Evolutionary conservation across 2,797 vertebrate species (phyloP).

Genomic region (Xiphorhynchus erythropygius): DNA sequence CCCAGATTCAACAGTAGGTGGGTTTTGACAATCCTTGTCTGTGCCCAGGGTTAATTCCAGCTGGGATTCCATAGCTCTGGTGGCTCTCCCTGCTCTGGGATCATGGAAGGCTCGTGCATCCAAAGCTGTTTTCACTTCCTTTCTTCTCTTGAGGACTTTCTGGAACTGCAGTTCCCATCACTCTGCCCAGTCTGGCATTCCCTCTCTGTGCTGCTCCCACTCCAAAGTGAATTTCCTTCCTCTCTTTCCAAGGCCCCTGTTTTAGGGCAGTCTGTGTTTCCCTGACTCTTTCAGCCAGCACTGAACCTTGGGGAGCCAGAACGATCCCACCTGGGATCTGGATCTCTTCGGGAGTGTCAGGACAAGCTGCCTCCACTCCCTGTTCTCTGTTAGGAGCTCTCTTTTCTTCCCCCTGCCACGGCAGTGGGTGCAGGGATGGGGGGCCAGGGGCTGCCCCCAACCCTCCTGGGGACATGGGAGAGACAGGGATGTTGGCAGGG

Average conservation of each 20-base stretch:
- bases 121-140: not conserved
- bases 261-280: not conserved
- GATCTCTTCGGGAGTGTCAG: not conserved
- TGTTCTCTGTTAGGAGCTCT: accelerated
- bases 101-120: not conserved
- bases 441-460: not conserved
- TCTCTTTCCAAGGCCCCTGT: not conserved
- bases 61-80: not conserved
- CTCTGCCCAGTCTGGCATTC: not conserved
- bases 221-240: not conserved
- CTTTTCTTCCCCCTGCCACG: not conserved
- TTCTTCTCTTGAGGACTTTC: not conserved
- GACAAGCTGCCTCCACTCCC: not conserved
- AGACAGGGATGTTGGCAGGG: not conserved
- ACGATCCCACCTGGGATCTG: accelerated
- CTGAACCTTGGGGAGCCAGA: not conserved
- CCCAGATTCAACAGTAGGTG: accelerated
- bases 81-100: not conserved
- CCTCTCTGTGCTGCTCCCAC: not conserved
- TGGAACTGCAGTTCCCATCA: not conserved
- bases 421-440: not conserved
- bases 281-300: not conserved
- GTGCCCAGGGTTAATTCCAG: not conserved
- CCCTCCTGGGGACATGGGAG: not conserved
- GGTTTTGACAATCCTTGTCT: accelerated